phyloP scores from a whole-genome alignment of 2,797 vertebrate genomes.

The Scleropages formosus region DNA sequence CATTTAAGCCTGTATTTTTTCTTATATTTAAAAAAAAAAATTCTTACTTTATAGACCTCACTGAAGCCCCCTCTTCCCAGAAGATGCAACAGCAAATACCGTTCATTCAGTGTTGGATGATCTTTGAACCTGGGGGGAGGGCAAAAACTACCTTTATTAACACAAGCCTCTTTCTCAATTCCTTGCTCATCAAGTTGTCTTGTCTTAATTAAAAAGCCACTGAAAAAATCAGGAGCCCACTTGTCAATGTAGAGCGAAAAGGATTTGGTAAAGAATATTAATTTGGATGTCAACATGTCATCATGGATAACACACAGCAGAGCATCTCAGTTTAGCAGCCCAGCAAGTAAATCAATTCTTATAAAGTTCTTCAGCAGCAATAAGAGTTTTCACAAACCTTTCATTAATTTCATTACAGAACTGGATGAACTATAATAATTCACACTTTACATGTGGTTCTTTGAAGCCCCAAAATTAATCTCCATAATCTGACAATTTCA shows the following conservation, averaged over 20 bases:
- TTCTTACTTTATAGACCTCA: constrained; percentile 93
- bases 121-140: constrained; percentile 86
- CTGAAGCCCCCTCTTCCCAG: constrained; percentile 98
- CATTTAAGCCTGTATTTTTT: no score
- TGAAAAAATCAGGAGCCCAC: not conserved
- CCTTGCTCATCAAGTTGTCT: no score
- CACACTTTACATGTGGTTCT: not conserved
- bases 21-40: not conserved
- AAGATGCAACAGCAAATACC: constrained; percentile 96
- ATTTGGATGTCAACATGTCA: constrained; percentile 1
- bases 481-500: not conserved
- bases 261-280: not conserved
- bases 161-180: not conserved
- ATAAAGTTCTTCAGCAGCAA: not conserved
- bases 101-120: constrained; percentile 95
- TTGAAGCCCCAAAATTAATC: not conserved
- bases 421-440: not conserved
- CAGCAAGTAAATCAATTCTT: not conserved
- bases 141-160: constrained; percentile 11
- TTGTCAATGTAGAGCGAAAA: not conserved
- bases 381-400: not conserved
- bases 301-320: no score
- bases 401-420: no score
- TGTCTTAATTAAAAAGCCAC: not conserved
- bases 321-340: not conserved